Evolutionary conservation across 30 jellyfish, hydroid and myxozoan species (phyloP).

Genomic region (Nemopilema nomurai): DNA sequence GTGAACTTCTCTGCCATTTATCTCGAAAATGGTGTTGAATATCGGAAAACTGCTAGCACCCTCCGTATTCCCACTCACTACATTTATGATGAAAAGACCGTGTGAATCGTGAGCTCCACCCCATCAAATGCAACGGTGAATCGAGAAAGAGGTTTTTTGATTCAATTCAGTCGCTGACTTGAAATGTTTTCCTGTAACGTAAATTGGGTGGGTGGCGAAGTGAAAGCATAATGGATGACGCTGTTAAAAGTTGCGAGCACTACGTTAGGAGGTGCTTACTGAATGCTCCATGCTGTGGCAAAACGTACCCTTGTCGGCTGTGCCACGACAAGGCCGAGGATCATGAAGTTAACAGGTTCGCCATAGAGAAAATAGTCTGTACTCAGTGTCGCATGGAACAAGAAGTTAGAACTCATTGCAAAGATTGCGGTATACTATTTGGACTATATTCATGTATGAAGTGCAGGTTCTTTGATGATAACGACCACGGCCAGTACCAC

Average conservation of each 20-base stretch:
- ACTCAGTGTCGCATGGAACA: slow-evolving; percentile 69
- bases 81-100: no score
- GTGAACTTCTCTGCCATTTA: no score
- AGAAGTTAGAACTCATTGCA: slow-evolving; percentile 68
- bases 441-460: slow-evolving; percentile 80
- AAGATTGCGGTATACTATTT: slow-evolving; percentile 74
- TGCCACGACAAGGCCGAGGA: slow-evolving; percentile 70
- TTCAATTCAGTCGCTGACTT: not conserved
- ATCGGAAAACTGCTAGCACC: no score
- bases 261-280: slow-evolving; percentile 76
- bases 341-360: slow-evolving; percentile 77
- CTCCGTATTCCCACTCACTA: no score
- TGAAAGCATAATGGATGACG: slow-evolving; percentile 20
- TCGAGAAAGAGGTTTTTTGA: no score
- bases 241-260: slow-evolving; percentile 51
- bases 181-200: not conserved
- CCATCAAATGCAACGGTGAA: no score
- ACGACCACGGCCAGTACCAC: slow-evolving; percentile 83
- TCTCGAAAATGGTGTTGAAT: no score
- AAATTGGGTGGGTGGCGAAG: no score
- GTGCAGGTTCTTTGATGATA: slow-evolving; percentile 88
- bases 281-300: slow-evolving; percentile 83
- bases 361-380: slow-evolving; percentile 56
- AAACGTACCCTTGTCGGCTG: slow-evolving; percentile 66
- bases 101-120: no score